Conservation (phyloP, 64 coral and sea anemone species). For the Dendrophyllia cribrosa region DNA sequence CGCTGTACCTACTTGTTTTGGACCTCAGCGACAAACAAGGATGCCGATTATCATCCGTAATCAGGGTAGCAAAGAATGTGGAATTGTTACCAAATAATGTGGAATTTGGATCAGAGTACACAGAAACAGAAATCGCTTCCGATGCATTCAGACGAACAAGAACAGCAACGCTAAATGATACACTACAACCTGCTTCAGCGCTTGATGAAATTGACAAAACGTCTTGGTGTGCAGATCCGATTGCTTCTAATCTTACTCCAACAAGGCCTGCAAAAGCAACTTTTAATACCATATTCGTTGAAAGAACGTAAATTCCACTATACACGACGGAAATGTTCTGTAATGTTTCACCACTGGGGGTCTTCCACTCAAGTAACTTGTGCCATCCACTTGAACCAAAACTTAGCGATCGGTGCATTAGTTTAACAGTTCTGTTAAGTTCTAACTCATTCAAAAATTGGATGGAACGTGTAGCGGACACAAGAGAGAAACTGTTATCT, state of each 20-base stretch:
- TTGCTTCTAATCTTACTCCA: constrained; percentile 18
- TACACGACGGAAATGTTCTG: not conserved
- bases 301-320: constrained; percentile 22
- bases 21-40: constrained; percentile 6
- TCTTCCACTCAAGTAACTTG: not conserved
- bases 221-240: not conserved
- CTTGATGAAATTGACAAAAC: not conserved
- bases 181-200: not conserved
- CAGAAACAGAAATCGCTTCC: constrained; percentile 1
- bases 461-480: not conserved
- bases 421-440: not conserved
- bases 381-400: not conserved
- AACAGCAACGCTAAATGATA: not conserved
- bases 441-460: not conserved
- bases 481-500: not conserved
- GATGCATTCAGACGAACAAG: constrained; percentile 14
- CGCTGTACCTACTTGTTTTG: not conserved
- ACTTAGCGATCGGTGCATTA: not conserved
- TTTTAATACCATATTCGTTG: not conserved
- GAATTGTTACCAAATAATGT: not conserved
- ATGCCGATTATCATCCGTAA: not conserved
- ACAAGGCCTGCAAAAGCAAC: not conserved
- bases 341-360: not conserved
- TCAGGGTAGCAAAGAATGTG: constrained; percentile 16
- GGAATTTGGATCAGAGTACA: not conserved